Evolutionary conservation across 2,797 vertebrate species (phyloP), one percentile per base, ranked within the genome.

Genomic region (Anguilla marmorata): DNA sequence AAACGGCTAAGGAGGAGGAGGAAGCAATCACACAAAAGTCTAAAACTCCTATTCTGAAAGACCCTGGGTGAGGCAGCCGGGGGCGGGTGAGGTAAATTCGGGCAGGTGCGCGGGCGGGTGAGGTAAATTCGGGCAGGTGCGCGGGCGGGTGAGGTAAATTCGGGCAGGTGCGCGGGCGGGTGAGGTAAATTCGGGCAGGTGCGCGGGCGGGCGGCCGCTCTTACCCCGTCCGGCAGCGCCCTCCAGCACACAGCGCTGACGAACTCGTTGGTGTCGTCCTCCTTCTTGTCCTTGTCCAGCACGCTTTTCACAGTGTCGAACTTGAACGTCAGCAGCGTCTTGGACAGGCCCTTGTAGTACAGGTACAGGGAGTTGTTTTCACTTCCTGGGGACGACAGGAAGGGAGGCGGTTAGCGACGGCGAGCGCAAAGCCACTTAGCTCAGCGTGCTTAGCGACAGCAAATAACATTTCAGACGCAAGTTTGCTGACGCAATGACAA

Each of bases 281-380:
- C 99, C 93, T 99, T 99, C 90, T 99, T 96, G 92, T 99, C 98
- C 93, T 99, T 99, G 94, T 99, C 99, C 95, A 99, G 93, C 82
- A 99, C 98, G 41, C 99, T 99, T 94, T 99, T 99, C 91, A 99
- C 98, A 1, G 98, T 99, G 95, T 99, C 98, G 92, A 99, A 99
- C 92, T 99, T 99, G 94, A 99, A 99, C 0, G 98, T 99, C 92
- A 99, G 94, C 94, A 99, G 96, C 80, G 98, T 99, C 95, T 99
- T 99, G 93, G 99, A 99, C 92, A 99, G 98, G 91, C 99, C 99
- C 94, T 99, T 99, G 93, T 99, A 99, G 95, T 99, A 99, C 21
- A 99, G 93, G 94, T 99, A 99, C 89, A 99, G 96, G 72, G 99
- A 99, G 93, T 99, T 99, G 95, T 99, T 99, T 95, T 99, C 99